Evolutionary conservation across 1,140 invertebrate genomes (phyloP).

Genomic region (Pseudomyrmex pallidus): DNA sequence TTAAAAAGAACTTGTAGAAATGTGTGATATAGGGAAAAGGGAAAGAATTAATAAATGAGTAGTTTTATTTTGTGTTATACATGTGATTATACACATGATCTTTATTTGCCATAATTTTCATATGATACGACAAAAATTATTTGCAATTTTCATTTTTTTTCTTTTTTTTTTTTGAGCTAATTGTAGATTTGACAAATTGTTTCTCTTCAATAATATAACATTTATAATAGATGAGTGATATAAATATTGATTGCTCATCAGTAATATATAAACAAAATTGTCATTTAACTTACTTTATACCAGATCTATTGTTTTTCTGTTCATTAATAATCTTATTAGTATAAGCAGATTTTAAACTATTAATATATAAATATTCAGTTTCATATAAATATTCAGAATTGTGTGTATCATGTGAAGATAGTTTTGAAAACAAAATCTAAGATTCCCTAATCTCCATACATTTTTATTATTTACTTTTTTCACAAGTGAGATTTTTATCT

Average conservation of each 20-base stretch:
- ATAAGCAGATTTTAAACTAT: slow-evolving; percentile 48
- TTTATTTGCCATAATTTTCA: slow-evolving; percentile 58
- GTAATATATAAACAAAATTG: slow-evolving; percentile 50
- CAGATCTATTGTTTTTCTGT: slow-evolving; percentile 41
- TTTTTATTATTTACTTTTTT: slow-evolving; percentile 48
- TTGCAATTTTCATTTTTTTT: slow-evolving; percentile 27
- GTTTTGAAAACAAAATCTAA: slow-evolving; percentile 29
- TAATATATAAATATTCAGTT: background rate
- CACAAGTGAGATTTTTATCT: slow-evolving; percentile 45
- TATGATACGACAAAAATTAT: slow-evolving; percentile 34
- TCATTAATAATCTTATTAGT: slow-evolving; percentile 19
- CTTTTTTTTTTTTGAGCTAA: too few relatives aligned
- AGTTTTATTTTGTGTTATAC: background rate
- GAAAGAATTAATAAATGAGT: too few relatives aligned
- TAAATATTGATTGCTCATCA: slow-evolving; percentile 34
- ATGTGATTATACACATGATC: background rate
- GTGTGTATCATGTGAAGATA: slow-evolving; percentile 28
- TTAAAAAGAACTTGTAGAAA: too few relatives aligned
- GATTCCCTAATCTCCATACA: slow-evolving; percentile 26
- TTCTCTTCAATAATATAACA: background rate
- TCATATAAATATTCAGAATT: slow-evolving; percentile 26
- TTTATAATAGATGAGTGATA: slow-evolving; percentile 15
- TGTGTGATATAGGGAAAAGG: background rate
- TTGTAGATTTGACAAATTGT: slow-evolving; percentile 17
- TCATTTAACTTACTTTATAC: slow-evolving; percentile 29